Evolutionary conservation across 2,797 vertebrate species (phyloP).

Genomic region (Enteromius radiatus): DNA sequence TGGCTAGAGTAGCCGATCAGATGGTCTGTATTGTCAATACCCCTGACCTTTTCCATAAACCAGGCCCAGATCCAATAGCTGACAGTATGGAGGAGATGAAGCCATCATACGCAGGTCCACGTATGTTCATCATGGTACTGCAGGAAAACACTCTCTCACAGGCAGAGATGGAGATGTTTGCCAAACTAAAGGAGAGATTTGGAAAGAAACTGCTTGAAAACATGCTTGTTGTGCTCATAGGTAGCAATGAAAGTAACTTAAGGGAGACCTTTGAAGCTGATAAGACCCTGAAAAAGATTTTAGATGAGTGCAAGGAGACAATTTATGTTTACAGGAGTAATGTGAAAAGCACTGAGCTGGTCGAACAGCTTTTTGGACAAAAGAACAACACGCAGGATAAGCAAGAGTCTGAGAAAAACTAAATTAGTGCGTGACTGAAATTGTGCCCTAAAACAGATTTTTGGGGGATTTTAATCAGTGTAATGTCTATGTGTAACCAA

Average conservation of each 20-base stretch:
- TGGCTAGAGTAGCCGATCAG: background rate
- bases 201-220: background rate
- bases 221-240: background rate
- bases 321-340: background rate
- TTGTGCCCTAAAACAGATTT: background rate
- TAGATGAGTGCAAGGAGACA: constrained; percentile 3
- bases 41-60: constrained; percentile 18
- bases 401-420: background rate
- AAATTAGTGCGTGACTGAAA: background rate
- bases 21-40: constrained; percentile 33
- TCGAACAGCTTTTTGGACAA: background rate
- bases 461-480: background rate
- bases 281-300: background rate
- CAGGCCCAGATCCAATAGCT: background rate
- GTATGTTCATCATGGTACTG: constrained; percentile 35
- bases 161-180: constrained; percentile 8
- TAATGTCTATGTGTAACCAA: constrained; percentile 9
- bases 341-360: constrained; percentile 8
- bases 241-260: background rate
- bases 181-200: background rate
- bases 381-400: background rate
- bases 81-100: background rate
- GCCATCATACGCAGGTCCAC: background rate
- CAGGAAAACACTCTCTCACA: background rate
- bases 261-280: background rate